Conservation (phyloP, 2,113 vertebrate species). For the Ceyx cyanopectus region DNA sequence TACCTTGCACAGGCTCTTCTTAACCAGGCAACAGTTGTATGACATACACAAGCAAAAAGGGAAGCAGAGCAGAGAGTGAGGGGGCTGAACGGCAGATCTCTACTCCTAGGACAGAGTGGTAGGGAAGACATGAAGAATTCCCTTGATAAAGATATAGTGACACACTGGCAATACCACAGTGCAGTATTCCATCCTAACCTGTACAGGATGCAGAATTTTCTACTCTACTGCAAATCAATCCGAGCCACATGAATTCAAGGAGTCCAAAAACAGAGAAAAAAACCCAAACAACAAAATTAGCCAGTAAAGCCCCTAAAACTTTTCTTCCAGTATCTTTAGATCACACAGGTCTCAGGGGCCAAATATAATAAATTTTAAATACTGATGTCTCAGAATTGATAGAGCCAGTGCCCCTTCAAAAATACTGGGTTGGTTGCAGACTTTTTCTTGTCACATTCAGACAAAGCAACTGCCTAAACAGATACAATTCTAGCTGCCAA, state of each 20-base stretch:
- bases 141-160: not conserved
- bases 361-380: not conserved
- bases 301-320: not conserved
- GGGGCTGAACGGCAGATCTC: not conserved
- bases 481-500: constrained; percentile 44
- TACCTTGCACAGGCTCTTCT: not conserved
- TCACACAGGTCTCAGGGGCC: not conserved
- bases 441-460: constrained; percentile 20
- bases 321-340: not conserved
- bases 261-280: not conserved
- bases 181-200: not conserved
- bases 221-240: not conserved
- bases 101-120: not conserved
- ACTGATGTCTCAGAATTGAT: not conserved
- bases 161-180: not conserved
- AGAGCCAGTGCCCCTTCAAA: not conserved
- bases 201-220: not conserved
- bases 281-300: not conserved
- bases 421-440: not conserved
- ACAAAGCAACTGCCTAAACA: constrained; percentile 41
- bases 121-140: not conserved
- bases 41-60: not conserved
- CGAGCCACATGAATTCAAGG: not conserved
- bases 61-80: not conserved
- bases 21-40: not conserved